Conservation (phyloP, 2,113 vertebrate species). For the Miniopterus natalensis region DNA sequence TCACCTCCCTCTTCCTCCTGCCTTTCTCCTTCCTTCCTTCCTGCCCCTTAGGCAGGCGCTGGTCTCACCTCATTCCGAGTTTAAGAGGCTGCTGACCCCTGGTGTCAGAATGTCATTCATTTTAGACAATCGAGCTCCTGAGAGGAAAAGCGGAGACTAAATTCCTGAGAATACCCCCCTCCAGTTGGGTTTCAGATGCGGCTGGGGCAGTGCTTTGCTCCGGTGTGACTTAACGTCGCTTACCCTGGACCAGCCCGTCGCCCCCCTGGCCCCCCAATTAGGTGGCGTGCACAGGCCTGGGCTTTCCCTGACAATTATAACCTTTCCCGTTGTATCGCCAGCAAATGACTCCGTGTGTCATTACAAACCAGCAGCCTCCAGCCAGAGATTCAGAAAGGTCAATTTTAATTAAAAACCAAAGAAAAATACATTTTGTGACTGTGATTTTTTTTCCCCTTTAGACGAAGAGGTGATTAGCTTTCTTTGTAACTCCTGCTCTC, state of each 20-base stretch:
- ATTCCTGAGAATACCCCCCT: not conserved
- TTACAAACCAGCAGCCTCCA: conserved; percentile 61
- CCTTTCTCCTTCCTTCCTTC: conserved; percentile 17
- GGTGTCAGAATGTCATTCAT: conserved; percentile 48
- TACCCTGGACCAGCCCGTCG: not conserved
- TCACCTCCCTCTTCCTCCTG: conserved; percentile 11
- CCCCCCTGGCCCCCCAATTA: not conserved
- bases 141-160: conserved; percentile 36
- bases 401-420: conserved; percentile 82
- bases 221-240: not conserved
- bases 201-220: not conserved
- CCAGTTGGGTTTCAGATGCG: not conserved
- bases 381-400: conserved; percentile 77
- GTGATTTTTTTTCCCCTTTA: not conserved
- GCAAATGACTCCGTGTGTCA: conserved; percentile 70
- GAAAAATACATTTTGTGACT: conserved; percentile 61
- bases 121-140: not conserved
- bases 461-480: conserved; percentile 71
- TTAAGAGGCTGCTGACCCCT: conserved; percentile 36
- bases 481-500: conserved; percentile 34
- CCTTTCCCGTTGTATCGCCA: conserved; percentile 32
- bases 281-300: not conserved
- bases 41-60: conserved; percentile 4
- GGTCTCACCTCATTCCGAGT: conserved; percentile 42
- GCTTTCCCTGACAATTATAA: not conserved